These are phyloP conservation scores for Ursus arctos DNA, from an alignment of 2,113 vertebrate species.

Conservation along the genomic window DNA sequence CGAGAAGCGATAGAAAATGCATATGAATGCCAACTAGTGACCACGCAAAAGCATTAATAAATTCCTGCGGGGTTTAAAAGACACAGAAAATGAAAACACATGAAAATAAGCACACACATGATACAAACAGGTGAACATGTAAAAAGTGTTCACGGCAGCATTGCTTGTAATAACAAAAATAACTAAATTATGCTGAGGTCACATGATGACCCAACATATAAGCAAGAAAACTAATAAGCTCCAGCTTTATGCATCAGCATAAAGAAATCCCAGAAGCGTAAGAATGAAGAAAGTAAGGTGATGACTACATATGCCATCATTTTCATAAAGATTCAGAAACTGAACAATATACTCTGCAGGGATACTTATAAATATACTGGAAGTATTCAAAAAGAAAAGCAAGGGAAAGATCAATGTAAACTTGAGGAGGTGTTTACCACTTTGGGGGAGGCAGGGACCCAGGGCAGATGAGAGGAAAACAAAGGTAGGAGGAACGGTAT, in stretches of 20 bases:
- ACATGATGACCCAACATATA: not conserved
- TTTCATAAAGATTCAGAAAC: not conserved
- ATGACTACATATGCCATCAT: not conserved
- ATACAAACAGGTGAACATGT: not conserved
- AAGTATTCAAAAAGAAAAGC: not conserved
- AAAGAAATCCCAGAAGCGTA: not conserved
- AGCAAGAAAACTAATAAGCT: not conserved
- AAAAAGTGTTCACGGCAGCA: not conserved
- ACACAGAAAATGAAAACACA: not conserved
- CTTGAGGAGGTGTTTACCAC: not conserved
- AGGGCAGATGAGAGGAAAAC: not conserved
- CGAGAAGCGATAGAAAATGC: not conserved
- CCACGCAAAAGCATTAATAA: not conserved
- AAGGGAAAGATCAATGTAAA: not conserved
- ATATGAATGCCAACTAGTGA: not conserved
- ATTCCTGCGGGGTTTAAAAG: not conserved
- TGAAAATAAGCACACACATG: not conserved
- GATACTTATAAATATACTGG: not conserved
- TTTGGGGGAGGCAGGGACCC: accelerated
- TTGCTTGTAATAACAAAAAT: not conserved
- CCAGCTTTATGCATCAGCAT: not conserved
- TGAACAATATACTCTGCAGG: not conserved
- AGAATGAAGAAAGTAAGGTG: not conserved
- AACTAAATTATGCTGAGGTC: not conserved
- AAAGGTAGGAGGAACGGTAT: not conserved